phyloP scores from a whole-genome alignment of 2,113 vertebrate genomes.

The Sturnus vulgaris region DNA sequence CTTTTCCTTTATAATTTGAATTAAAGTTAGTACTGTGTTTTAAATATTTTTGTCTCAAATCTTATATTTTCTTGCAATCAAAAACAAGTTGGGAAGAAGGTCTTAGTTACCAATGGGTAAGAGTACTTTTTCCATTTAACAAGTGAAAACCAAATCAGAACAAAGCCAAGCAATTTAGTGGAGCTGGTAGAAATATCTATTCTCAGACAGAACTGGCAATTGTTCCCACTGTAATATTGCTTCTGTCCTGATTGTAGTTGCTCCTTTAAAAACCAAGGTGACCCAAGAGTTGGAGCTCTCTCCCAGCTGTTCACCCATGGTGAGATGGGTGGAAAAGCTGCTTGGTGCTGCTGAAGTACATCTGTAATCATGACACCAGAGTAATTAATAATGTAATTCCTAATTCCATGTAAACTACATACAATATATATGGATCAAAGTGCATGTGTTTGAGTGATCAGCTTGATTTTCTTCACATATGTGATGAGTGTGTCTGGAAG shows the following conservation, averaged over 20 bases:
- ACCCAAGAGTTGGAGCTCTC: background rate
- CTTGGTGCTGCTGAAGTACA: background rate
- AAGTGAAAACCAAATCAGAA: background rate
- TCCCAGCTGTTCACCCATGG: background rate
- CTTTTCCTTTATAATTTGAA: background rate
- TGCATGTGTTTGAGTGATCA: background rate
- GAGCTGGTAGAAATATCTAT: background rate
- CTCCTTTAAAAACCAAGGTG: background rate
- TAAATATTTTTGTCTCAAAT: background rate
- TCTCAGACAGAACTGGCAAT: background rate
- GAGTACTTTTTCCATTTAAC: background rate
- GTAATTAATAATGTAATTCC: background rate
- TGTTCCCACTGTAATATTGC: background rate
- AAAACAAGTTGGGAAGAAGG: background rate
- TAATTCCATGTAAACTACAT: background rate
- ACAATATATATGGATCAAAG: background rate
- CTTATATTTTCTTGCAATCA: background rate
- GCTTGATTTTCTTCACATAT: rapidly evolving
- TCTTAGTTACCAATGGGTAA: background rate
- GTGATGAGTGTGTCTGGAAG: background rate
- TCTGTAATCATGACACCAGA: background rate
- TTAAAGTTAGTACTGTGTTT: background rate
- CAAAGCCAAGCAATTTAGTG: background rate
- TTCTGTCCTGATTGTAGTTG: background rate
- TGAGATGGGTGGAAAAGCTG: background rate